Percentiles rank a stretch among this genome's conserved stretches.
These are phyloP conservation scores for Leptinotarsa juncta DNA, from an alignment of 2,888 invertebrate species.

Conservation along the genomic window DNA sequence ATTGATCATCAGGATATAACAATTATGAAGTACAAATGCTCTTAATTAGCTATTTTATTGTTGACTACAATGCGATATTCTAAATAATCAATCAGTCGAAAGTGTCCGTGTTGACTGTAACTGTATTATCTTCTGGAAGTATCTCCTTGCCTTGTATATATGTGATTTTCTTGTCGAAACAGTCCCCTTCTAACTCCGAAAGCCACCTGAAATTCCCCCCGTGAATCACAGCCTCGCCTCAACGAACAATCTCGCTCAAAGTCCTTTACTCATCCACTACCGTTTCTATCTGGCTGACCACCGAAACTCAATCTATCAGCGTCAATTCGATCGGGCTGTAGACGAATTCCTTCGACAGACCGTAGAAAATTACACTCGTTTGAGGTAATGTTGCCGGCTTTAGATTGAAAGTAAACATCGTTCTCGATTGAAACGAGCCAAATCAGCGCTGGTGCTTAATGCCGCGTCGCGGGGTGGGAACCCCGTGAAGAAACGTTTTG, in stretches of 20 bases:
- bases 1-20: too few species aligned
- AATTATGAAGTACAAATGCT: too few species aligned
- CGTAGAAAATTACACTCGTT: conserved; percentile 46
- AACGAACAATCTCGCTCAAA: not conserved
- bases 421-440: conserved; percentile 38
- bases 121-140: too few species aligned
- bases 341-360: conserved; percentile 34
- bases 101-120: too few species aligned
- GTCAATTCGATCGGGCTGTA: conserved; percentile 39
- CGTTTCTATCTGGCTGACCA: conserved; percentile 45
- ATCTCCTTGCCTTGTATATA: too few species aligned
- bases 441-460: conserved; percentile 32
- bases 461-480: conserved; percentile 14
- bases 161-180: too few species aligned
- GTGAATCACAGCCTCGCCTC: not conserved
- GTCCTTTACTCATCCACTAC: conserved; percentile 21
- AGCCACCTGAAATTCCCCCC: not conserved
- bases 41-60: too few species aligned
- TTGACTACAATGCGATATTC: too few species aligned
- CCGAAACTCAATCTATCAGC: conserved; percentile 46
- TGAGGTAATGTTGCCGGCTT: conserved; percentile 44
- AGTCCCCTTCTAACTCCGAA: too few species aligned
- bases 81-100: too few species aligned
- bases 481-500: not conserved
- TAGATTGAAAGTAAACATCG: conserved; percentile 47